Evolutionary conservation across 2,113 vertebrate genomes (phyloP), one percentile per base, ranked within the genome.

Genomic region (Lynx canadensis): DNA sequence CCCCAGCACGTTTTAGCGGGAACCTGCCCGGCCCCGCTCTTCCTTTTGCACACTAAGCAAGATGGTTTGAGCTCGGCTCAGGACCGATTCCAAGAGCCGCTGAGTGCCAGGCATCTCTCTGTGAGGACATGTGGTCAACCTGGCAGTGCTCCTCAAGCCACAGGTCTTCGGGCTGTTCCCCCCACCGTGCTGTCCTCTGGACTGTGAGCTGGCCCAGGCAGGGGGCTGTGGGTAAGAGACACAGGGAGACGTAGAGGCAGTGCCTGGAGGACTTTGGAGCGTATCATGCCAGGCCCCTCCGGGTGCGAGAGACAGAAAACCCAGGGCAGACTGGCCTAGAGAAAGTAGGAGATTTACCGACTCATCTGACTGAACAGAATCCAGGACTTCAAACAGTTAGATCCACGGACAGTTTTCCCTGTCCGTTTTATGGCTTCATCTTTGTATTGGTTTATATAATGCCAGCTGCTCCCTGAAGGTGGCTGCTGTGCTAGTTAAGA

Each of bases 1-100:
- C 23, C 45, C 63, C 36, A 29, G 73, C 29, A 16, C 14, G 0
- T 45, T 66, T 57, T 63, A 11, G 63, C 21, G 38, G 69, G 50
- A n/a, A 71, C 4, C 65, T 7, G 11, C 36, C 9, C 8, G 25
- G 33, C 31, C 31, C 16, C 0, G 5, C 52, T 6, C 38, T 0
- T 0, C 23, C 63, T 65, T 65, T 23, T 65, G 69, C 38, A 33
- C 25, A 10, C 11, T 14, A 38, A 21, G 36, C 38, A 16, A 23
- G 21, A 19, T 36, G 36, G 29, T 83, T 45, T 45, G 21, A 27
- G 5, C 25, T 89, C 92, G 1, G 33, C 38, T 69, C 65, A 13
- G 74, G 38, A 38, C 12, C 5, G 76, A 73, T 4, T 52, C 18
- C 82, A 36, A 38, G 74, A 71, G 76, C 36, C 79, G 73, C 63